Evolutionary conservation across 2,888 invertebrate genomes (phyloP).

Genomic region (Nomada hirtipes): DNA sequence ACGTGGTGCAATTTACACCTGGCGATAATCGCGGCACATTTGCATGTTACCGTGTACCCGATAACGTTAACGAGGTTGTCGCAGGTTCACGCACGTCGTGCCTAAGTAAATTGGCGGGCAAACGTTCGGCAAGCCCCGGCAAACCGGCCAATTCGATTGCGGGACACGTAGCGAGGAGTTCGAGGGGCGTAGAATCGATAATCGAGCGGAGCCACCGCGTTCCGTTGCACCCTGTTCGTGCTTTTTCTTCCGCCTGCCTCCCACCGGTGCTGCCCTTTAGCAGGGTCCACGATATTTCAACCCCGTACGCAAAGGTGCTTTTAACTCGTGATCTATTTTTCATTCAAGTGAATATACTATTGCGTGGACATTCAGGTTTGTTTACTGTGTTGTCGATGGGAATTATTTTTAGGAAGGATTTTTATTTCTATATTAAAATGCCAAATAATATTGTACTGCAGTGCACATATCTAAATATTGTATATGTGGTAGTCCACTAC

Average conservation of each 20-base stretch:
- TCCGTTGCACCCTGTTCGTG: slow-evolving; percentile 4
- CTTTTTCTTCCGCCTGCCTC: slow-evolving; percentile 40
- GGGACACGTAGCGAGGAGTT: slow-evolving; percentile 48
- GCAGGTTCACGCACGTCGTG: slow-evolving; percentile 66
- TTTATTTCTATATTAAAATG: too few species aligned
- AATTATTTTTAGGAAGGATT: too few species aligned
- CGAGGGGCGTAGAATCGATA: slow-evolving; percentile 52
- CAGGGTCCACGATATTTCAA: neutral
- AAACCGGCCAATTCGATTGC: slow-evolving; percentile 69
- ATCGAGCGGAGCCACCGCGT: slow-evolving; percentile 34
- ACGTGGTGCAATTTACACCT: slow-evolving; percentile 40
- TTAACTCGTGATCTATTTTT: neutral
- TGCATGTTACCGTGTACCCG: slow-evolving; percentile 63
- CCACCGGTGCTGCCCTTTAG: neutral
- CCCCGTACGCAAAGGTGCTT: neutral
- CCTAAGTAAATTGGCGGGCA: slow-evolving; percentile 70
- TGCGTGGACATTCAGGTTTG: too few species aligned
- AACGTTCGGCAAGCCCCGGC: slow-evolving; percentile 61
- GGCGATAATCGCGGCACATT: slow-evolving; percentile 64
- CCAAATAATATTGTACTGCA: too few species aligned
- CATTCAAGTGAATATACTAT: too few species aligned
- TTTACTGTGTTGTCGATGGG: too few species aligned
- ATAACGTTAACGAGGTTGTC: slow-evolving; percentile 70
- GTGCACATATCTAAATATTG: too few species aligned
- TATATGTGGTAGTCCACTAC: too few species aligned